phyloP scores from a whole-genome alignment of 2,113 vertebrate species.

The Spizaetus ornatus region DNA sequence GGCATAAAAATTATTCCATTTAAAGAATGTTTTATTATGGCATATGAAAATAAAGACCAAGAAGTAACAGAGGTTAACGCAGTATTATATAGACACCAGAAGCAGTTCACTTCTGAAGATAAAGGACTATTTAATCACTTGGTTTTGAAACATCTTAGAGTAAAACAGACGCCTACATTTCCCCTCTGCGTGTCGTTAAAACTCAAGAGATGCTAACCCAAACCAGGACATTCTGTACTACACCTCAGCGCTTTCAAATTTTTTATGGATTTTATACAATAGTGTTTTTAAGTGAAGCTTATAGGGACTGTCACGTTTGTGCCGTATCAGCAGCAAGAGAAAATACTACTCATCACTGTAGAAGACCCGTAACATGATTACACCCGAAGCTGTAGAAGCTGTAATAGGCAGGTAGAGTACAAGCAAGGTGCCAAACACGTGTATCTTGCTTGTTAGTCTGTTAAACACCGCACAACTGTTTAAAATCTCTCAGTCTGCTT shows the following conservation, averaged over 20 bases:
- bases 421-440: neutral
- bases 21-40: neutral
- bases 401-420: neutral
- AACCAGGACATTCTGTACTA: neutral
- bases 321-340: neutral
- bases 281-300: neutral
- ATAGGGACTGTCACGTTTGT: neutral
- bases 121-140: neutral
- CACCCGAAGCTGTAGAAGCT: neutral
- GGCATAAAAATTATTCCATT: neutral
- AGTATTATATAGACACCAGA: neutral
- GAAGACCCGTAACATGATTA: neutral
- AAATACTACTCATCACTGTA: neutral
- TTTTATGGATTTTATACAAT: neutral
- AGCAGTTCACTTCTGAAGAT: neutral
- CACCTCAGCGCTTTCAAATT: neutral
- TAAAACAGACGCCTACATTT: neutral
- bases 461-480: neutral
- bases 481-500: neutral
- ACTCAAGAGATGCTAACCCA: neutral
- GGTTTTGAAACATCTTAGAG: neutral
- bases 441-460: neutral
- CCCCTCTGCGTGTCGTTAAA: accelerated
- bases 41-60: neutral
- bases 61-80: neutral